phyloP scores from a whole-genome alignment of 2,888 invertebrate species.

The Hyppa rectilinea region DNA sequence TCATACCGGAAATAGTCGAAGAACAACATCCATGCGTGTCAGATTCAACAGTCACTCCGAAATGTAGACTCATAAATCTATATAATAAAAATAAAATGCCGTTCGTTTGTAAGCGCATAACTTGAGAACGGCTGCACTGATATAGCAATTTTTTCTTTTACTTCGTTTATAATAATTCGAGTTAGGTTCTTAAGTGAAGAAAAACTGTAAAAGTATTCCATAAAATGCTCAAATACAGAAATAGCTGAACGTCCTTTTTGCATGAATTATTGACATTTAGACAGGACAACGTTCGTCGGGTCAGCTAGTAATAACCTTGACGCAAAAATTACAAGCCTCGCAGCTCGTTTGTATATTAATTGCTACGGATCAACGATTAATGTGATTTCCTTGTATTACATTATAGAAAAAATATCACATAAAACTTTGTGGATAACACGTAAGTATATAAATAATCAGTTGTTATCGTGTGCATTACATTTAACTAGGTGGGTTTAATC shows the following conservation, averaged over 20 bases:
- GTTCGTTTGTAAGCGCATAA: too few relatives aligned
- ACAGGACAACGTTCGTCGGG: too few relatives aligned
- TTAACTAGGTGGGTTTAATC: conserved; percentile 88
- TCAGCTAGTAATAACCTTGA: conserved; percentile 60
- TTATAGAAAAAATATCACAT: conserved; percentile 50
- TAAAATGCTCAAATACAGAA: too few relatives aligned
- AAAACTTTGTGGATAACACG: conserved; percentile 71
- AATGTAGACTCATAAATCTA: conserved; percentile 57
- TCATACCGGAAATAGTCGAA: conserved; percentile 73
- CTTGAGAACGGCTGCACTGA: too few relatives aligned
- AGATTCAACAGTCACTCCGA: conserved; percentile 35
- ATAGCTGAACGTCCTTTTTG: too few relatives aligned
- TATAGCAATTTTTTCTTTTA: too few relatives aligned
- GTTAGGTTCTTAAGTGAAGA: too few relatives aligned
- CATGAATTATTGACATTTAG: too few relatives aligned
- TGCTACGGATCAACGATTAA: conserved; percentile 42
- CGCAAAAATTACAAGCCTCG: conserved; percentile 44
- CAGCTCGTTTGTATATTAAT: conserved; percentile 33
- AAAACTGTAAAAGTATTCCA: too few relatives aligned
- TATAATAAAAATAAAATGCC: too few relatives aligned
- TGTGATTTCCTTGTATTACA: conserved; percentile 55
- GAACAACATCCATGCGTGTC: conserved; percentile 55
- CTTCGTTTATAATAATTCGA: too few relatives aligned
- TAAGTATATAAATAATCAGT: conserved; percentile 82
- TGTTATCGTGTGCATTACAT: conserved; percentile 87